Evolutionary conservation across 2,113 vertebrate genomes (phyloP).

Genomic region (Apaloderma vittatum): DNA sequence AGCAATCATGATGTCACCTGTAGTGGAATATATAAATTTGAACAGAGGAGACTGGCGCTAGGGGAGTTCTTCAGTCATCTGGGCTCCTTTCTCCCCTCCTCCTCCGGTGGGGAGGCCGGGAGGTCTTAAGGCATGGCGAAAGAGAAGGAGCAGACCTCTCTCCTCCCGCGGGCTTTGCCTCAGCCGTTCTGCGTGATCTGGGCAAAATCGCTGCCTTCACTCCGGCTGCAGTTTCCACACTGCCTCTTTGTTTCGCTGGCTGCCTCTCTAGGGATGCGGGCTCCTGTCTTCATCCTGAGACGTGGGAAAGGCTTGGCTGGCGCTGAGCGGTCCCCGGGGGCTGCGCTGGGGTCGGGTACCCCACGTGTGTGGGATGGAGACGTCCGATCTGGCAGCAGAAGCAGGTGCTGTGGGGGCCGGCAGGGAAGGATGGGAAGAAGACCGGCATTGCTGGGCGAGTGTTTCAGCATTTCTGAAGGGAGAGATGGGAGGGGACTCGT

Average conservation of each 20-base stretch:
- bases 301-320: accelerated
- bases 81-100: slow-evolving; percentile 13
- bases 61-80: slow-evolving; percentile 11
- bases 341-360: not conserved
- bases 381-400: not conserved
- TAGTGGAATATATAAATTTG: slow-evolving; percentile 55
- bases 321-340: accelerated
- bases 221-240: not conserved
- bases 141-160: not conserved
- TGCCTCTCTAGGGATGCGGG: not conserved
- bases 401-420: not conserved
- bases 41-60: not conserved
- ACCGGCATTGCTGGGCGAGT: not conserved
- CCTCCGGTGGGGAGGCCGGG: not conserved
- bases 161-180: not conserved
- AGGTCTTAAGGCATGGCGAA: not conserved
- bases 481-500: not conserved
- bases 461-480: not conserved
- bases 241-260: not conserved
- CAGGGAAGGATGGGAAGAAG: not conserved
- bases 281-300: accelerated
- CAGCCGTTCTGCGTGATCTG: not conserved
- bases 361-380: accelerated
- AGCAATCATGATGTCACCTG: slow-evolving; percentile 71
- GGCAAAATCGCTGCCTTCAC: not conserved